Conservation (phyloP, 2,888 invertebrate species). For the Lottia gigantea region DNA sequence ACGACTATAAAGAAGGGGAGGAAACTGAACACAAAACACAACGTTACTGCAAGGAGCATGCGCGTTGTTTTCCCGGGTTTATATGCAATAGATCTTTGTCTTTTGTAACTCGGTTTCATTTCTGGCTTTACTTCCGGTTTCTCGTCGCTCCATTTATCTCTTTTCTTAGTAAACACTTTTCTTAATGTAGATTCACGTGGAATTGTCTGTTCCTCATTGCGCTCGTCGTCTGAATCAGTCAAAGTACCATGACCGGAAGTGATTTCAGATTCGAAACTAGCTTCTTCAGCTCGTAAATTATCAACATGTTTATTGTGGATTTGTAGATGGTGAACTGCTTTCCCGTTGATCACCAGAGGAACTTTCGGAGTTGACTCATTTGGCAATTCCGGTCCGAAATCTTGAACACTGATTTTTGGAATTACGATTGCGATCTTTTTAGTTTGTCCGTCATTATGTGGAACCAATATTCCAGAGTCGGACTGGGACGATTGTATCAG, state of each 20-base stretch:
- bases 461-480: too few relatives aligned
- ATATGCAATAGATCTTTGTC: constrained; percentile 15
- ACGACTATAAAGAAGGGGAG: constrained; percentile 50
- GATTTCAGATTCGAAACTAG: neutral
- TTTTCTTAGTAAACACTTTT: neutral
- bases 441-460: too few relatives aligned
- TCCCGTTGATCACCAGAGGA: too few relatives aligned
- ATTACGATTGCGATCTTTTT: too few relatives aligned
- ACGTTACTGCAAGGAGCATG: constrained; percentile 51
- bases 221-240: neutral
- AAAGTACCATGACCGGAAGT: neutral
- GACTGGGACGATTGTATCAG: too few relatives aligned
- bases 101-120: neutral
- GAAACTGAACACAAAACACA: constrained; percentile 51
- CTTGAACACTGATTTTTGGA: too few relatives aligned
- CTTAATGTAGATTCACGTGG: neutral
- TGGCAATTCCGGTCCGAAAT: too few relatives aligned
- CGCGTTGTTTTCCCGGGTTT: constrained; percentile 44
- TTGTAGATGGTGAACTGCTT: neutral
- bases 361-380: too few relatives aligned
- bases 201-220: neutral
- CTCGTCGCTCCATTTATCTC: neutral
- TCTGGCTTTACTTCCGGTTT: neutral
- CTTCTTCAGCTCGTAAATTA: too few relatives aligned
- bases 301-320: neutral